Conservation (phyloP, 92 coral and sea anemone genomes). For the Blastomussa wellsi region DNA sequence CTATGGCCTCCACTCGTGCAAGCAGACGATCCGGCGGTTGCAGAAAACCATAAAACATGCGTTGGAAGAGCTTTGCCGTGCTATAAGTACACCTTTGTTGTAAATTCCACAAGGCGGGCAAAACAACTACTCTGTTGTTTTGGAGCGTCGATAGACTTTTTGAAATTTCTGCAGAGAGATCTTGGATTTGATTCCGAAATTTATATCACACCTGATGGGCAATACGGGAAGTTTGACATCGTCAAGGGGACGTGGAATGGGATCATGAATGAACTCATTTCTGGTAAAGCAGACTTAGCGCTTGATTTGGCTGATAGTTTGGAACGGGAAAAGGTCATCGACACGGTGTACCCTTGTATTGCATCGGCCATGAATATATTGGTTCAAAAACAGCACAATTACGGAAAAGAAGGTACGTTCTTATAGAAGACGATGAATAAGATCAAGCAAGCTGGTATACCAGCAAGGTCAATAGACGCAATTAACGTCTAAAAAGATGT, state of each 20-base stretch:
- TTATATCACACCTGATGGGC: conserved; percentile 53
- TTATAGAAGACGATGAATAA: neutral
- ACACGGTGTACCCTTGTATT: conserved; percentile 55
- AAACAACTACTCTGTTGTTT: conserved; percentile 46
- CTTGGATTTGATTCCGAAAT: conserved; percentile 54
- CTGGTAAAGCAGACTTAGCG: conserved; percentile 59
- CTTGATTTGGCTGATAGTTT: conserved; percentile 50
- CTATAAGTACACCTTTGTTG: neutral
- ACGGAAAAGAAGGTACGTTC: conserved; percentile 18
- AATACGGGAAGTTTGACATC: conserved; percentile 43
- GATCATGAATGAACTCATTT: conserved; percentile 47
- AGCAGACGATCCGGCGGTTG: conserved; percentile 36
- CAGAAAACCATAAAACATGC: conserved; percentile 25
- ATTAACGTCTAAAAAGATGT: no score
- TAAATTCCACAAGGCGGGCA: conserved; percentile 11
- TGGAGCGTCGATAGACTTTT: conserved; percentile 66
- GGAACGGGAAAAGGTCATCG: conserved; percentile 36
- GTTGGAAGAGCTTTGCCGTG: conserved; percentile 52
- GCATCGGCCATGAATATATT: conserved; percentile 60
- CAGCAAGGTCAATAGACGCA: no score
- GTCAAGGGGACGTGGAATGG: conserved; percentile 53
- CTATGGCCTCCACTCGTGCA: conserved; percentile 51
- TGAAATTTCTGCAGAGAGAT: conserved; percentile 53
- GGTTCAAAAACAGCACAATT: conserved; percentile 37
- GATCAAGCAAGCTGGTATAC: no score